Percentiles rank a stretch among this genome's conserved stretches.
Conservation (phyloP, 2,888 invertebrate species). For the Molorchus minor region DNA sequence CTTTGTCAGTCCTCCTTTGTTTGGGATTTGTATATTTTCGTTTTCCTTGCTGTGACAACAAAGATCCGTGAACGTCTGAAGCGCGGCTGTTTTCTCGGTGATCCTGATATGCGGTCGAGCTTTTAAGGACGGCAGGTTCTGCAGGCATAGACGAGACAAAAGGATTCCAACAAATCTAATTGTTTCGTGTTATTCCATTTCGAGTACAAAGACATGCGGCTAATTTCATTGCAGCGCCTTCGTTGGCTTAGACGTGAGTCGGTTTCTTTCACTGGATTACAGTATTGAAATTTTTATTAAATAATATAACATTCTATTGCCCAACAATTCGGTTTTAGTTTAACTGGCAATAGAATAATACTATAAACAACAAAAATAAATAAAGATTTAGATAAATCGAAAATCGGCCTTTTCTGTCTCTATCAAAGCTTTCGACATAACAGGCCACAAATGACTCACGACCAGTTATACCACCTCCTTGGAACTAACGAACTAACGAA, state of each 20-base stretch:
- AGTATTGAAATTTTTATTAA: too few species aligned
- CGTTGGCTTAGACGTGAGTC: constrained; percentile 8
- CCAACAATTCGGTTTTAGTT: too few species aligned
- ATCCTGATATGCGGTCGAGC: constrained; percentile 19
- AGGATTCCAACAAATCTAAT: constrained; percentile 44
- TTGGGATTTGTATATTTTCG: constrained; percentile 15
- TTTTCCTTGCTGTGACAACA: constrained; percentile 21
- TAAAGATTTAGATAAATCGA: too few species aligned
- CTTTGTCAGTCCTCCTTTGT: constrained; percentile 20
- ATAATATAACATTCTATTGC: too few species aligned
- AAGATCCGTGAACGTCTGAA: constrained; percentile 22
- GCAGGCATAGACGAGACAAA: constrained; percentile 29
- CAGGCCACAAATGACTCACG: too few species aligned
- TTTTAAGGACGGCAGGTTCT: constrained; percentile 21
- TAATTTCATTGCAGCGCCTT: constrained; percentile 35
- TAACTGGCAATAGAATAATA: too few species aligned
- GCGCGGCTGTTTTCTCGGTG: constrained; percentile 12
- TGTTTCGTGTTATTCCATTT: constrained; percentile 37
- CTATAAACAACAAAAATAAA: too few species aligned
- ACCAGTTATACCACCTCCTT: too few species aligned
- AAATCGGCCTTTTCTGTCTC: too few species aligned
- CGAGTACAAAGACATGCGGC: constrained; percentile 40
- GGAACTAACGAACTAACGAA: too few species aligned
- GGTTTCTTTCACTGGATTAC: too few species aligned
- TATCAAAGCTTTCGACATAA: too few species aligned